Percentiles rank a stretch among this genome's conserved stretches.
Conservation (phyloP, 2,113 vertebrate species). For the Hystrix cristata region DNA sequence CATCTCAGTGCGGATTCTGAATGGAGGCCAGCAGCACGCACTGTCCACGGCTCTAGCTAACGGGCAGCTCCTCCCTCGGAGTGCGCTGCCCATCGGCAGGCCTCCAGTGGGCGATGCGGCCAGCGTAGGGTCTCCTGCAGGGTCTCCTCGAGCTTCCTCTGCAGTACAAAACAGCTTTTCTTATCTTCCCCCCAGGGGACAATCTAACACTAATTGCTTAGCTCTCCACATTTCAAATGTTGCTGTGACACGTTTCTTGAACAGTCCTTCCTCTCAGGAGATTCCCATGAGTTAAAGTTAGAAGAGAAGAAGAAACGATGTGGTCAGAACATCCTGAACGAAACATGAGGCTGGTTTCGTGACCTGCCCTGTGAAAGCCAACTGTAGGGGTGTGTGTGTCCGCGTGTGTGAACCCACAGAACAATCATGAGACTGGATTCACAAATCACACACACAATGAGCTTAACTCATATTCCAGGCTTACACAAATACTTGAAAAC, state of each 20-base stretch:
- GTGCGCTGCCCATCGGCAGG: too few relatives aligned
- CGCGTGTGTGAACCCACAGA: background rate
- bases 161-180: background rate
- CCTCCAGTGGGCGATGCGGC: background rate
- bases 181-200: background rate
- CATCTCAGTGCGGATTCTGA: background rate
- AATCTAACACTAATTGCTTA: constrained; percentile 56
- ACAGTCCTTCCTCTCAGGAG: constrained; percentile 48
- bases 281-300: constrained; percentile 47
- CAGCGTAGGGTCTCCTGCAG: background rate
- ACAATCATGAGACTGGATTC: background rate
- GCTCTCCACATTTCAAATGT: constrained; percentile 46
- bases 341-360: background rate
- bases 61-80: too few relatives aligned
- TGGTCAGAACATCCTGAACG: background rate
- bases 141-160: background rate
- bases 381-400: rapidly evolving
- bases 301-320: constrained; percentile 40
- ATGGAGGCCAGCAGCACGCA: background rate
- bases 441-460: constrained; percentile 24
- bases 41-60: too few relatives aligned
- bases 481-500: constrained; percentile 11
- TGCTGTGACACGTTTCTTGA: constrained; percentile 57
- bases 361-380: background rate
- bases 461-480: constrained; percentile 10